These are phyloP conservation scores for Habrosyne pyritoides DNA, from an alignment of 2,888 invertebrate genomes.

Conservation along the genomic window DNA sequence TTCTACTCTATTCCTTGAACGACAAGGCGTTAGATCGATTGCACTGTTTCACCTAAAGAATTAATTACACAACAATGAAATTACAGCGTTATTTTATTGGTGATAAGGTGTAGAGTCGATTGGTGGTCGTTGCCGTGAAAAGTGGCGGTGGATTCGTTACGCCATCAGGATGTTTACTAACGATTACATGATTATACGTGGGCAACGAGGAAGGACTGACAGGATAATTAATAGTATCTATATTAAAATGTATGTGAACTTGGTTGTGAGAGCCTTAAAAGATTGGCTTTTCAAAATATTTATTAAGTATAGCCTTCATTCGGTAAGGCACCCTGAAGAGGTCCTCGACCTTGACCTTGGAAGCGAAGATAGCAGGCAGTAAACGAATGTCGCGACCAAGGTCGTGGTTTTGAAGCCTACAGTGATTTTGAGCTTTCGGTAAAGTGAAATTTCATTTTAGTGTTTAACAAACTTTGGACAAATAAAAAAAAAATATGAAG, in stretches of 20 bases:
- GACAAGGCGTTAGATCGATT: conserved; percentile 20
- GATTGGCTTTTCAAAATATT: not conserved
- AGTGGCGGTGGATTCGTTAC: conserved; percentile 40
- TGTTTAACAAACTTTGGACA: no score
- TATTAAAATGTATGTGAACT: not conserved
- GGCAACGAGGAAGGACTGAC: conserved; percentile 1
- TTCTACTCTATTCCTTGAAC: conserved; percentile 24
- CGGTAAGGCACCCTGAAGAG: no score
- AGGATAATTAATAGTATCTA: conserved; percentile 6
- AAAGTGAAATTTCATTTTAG: no score
- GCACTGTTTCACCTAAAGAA: conserved; percentile 18
- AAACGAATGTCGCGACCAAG: no score
- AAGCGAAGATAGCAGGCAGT: no score
- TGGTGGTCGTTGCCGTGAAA: conserved; percentile 18
- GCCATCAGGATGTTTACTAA: conserved; percentile 52
- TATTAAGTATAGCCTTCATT: no score
- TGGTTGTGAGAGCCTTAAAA: not conserved
- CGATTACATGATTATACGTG: conserved; percentile 41
- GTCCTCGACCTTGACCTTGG: no score
- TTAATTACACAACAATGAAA: conserved; percentile 32
- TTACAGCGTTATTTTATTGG: conserved; percentile 27
- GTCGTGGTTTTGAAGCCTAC: no score
- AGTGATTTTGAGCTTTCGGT: no score
- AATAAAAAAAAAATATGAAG: no score
- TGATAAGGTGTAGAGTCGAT: conserved; percentile 25